Base-by-base conservation (phyloP, 2,888 invertebrate genomes). In the Oscheius myriophilus region DNA sequence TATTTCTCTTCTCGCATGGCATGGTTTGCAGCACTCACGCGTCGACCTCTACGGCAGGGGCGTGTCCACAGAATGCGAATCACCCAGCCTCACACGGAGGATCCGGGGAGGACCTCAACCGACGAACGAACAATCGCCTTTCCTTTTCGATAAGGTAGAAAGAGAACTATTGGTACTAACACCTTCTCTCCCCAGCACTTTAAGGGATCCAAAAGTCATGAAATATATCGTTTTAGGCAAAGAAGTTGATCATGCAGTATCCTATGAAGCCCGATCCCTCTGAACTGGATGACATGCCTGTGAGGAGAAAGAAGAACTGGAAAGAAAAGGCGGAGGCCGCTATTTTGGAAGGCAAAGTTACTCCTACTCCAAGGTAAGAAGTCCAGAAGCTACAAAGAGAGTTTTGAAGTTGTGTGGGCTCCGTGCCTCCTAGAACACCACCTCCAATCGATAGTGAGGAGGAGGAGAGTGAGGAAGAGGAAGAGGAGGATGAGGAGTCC, bases 51-150 rank as follows among this genome's bases (percentile, higher is more conserved):
- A 85, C 70, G 84, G 84, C 26, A 73, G 85, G 42, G 85, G 85
- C 9, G 82, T 85, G 69, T 84, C 84, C 45, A 81, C 80, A 42
- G 85, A 84, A 63, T 79, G 76, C 45, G 84, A 83, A 62, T 79
- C 77, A 53, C 84, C 84, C 33, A 80, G 78, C 18, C 71, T 76
- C 41, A 66, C 80, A 6, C 72, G 79, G 51, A 73, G 77, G 45
- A 67, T 79, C 46, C 83, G 84, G 61, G 85, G 85, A 33, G 85
- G 85, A 26, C 84, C 85, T 16, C 85, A 85, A 58, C 85, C 85
- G 16, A 69, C 79, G 14, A 72, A 77, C n/a, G 82, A 85, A 55
- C 80, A 81, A 58, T 82, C 82, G 55, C 85, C 85, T 52, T 75
- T 82, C 58, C 79, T 85, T 16, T 85, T 85, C 66, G 85, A 85